phyloP scores from a whole-genome alignment of 2,888 invertebrate species.

The Thecophora atra region DNA sequence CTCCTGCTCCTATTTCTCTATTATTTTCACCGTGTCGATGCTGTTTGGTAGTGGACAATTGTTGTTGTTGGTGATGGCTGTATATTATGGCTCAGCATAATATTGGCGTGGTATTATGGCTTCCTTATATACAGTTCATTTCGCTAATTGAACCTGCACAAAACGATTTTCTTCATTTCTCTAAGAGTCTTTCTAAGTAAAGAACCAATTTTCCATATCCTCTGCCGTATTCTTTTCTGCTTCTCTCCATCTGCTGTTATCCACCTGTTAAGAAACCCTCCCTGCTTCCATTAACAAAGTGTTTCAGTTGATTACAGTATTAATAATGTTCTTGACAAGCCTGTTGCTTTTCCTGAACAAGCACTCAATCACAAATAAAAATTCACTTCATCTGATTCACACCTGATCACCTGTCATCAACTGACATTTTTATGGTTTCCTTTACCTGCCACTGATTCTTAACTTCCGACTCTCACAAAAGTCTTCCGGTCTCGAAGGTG shows the following conservation, averaged over 20 bases:
- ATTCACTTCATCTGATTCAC: too few species aligned
- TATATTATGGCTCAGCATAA: constrained; percentile 8
- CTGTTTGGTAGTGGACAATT: neutral
- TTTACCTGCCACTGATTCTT: neutral
- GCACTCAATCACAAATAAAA: too few species aligned
- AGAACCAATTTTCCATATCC: too few species aligned
- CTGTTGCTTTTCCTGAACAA: too few species aligned
- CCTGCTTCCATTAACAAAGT: neutral
- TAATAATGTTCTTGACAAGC: constrained; percentile 53
- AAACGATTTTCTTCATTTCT: constrained; percentile 57
- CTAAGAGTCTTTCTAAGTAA: constrained; percentile 18
- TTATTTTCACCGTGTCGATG: neutral
- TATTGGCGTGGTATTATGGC: too few species aligned
- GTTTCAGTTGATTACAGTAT: neutral
- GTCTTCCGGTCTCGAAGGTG: constrained; percentile 5
- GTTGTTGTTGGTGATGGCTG: neutral
- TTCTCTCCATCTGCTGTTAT: neutral
- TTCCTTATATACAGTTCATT: constrained; percentile 39
- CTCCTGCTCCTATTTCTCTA: too few species aligned
- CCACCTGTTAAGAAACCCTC: too few species aligned
- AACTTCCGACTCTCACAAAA: too few species aligned
- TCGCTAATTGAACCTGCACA: constrained; percentile 29
- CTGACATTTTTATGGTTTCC: neutral
- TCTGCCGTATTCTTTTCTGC: too few species aligned
- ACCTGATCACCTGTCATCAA: too few species aligned